These are phyloP conservation scores for Limnephilus rhombicus DNA, from an alignment of 2,888 invertebrate species.

Conservation along the genomic window DNA sequence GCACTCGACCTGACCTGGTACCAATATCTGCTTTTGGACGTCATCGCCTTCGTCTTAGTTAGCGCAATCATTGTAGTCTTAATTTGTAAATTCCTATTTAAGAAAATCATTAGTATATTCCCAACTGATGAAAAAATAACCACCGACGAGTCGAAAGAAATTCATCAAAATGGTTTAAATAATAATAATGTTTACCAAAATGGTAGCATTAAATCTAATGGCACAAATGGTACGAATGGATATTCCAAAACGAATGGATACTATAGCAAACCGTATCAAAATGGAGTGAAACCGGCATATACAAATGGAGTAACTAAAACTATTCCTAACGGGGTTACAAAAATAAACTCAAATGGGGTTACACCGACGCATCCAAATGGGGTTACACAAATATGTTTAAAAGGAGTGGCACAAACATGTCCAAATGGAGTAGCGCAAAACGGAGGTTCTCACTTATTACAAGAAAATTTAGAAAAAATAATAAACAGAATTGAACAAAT, in stretches of 20 bases:
- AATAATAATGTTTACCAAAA: conserved; percentile 57
- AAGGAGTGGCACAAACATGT: conserved; percentile 28
- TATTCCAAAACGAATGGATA: conserved; percentile 53
- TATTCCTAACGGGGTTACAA: neutral
- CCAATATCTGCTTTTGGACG: conserved; percentile 75
- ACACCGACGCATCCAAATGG: neutral
- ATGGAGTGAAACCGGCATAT: conserved; percentile 24
- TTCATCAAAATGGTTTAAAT: conserved; percentile 46
- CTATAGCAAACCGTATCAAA: conserved; percentile 55
- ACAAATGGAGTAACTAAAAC: conserved; percentile 15
- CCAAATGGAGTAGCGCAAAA: conserved; percentile 51
- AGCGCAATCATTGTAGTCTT: neutral
- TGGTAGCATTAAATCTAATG: conserved; percentile 33
- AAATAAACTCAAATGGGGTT: conserved; percentile 36
- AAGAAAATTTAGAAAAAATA: conserved; percentile 40
- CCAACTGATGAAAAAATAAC: conserved; percentile 6
- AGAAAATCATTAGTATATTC: conserved; percentile 26
- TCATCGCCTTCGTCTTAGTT: conserved; percentile 71
- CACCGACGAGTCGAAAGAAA: neutral
- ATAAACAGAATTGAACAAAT: conserved; percentile 49
- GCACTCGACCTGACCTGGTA: conserved; percentile 74
- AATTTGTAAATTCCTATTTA: conserved; percentile 32
- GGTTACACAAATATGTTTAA: neutral
- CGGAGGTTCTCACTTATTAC: conserved; percentile 34
- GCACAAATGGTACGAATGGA: conserved; percentile 7